Evolutionary conservation across 2,113 vertebrate genomes (phyloP), one percentile per base, ranked within the genome.

Genomic region (Rostratula benghalensis): DNA sequence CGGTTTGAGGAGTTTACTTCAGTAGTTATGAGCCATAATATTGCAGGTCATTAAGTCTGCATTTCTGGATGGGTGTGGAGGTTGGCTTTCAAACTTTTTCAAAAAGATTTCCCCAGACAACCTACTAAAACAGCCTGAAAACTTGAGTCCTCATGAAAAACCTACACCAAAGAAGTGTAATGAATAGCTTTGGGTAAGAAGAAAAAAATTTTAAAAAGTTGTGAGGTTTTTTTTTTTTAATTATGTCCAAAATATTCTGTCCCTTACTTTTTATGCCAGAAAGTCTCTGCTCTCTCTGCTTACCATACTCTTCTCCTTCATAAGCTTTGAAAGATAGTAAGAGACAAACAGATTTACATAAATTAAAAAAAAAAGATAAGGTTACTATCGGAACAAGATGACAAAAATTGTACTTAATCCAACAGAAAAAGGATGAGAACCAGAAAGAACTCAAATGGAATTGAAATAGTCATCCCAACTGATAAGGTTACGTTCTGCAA

Each of bases 331-430:
- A 91, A 78, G 78, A 83, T 3, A 68, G 74, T 18, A 83, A 64
- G 59, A 92, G 74, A 64, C 61, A 90, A 93, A 30, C 37, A 87
- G 83, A 96, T 92, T 91, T 97, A 91, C 91, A 96, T 92, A 80
- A 85, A n/a, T n/a, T n/a, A n/a, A 64, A 57, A 43, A 71, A 57
- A 43, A 71, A 5, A 76, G 67, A 93, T 77, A 85, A 81, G 77
- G 84, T 87, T 96, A 79, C 89, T 76, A 94, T 97, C 89, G 89
- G 81, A 91, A 93, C 84, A 78, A 81, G n/a, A 63, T 4, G 45
- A 94, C 92, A 96, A 95, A 94, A 82, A 37, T 50, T 65, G 73
- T 92, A 87, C 75, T 50, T 89, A 93, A 84, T 63, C 85, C 71
- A 91, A 88, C 79, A 92, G 83, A 87, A 92, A 94, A 92, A 95